Percentiles rank a stretch among this genome's conserved stretches.
Conservation (phyloP, 2,797 vertebrate species). For the Synaphobranchus kaupii region DNA sequence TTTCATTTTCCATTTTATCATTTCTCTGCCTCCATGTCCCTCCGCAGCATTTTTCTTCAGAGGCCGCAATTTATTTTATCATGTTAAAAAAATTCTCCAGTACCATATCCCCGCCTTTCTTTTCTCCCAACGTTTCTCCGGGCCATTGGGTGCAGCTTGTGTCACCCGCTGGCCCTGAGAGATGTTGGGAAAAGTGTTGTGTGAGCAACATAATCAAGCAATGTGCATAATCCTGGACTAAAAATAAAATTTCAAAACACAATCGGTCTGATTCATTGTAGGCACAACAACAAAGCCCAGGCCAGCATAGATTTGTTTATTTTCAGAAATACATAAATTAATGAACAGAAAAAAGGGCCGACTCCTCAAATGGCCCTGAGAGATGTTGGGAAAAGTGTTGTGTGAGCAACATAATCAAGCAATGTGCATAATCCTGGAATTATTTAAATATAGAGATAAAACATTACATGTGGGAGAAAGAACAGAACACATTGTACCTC, state of each 20-base stretch:
- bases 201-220: neutral
- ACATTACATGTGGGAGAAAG: neutral
- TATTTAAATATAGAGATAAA: conserved; percentile 22
- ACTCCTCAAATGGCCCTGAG: neutral
- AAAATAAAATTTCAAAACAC: conserved; percentile 5
- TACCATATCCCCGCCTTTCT: neutral
- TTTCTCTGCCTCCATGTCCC: neutral
- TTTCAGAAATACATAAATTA: neutral
- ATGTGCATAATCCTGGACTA: neutral
- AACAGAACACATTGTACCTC: neutral
- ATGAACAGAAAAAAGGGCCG: neutral
- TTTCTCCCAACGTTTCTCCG: neutral
- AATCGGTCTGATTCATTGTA: neutral
- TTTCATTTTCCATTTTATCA: conserved; percentile 23
- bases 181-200: neutral
- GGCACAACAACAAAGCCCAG: neutral
- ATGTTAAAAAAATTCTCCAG: neutral
- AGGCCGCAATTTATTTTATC: conserved; percentile 5
- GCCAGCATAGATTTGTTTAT: neutral
- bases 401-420: neutral
- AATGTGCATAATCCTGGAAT: neutral
- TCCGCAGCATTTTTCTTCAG: neutral
- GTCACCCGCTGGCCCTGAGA: neutral
- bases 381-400: neutral
- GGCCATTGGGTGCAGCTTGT: neutral